Conservation (phyloP, 2,888 invertebrate species). For the Therioaphis trifolii region DNA sequence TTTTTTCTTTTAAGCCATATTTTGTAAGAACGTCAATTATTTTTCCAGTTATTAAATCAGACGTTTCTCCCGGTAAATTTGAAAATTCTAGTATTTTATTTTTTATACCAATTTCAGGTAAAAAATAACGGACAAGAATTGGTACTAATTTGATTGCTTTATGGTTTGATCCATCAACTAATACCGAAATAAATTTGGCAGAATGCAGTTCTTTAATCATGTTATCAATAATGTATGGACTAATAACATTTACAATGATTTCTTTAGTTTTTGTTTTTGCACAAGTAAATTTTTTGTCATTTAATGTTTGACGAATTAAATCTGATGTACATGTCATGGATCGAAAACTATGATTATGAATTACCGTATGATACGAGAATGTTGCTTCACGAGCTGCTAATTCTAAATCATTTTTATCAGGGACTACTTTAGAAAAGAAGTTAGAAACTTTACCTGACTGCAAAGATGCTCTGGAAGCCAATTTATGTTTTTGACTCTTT, state of each 20-base stretch:
- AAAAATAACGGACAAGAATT: constrained; percentile 10
- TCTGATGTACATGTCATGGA: constrained; percentile 8
- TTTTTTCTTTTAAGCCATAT: constrained; percentile 30
- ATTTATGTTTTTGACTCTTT: constrained; percentile 1
- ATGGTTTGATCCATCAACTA: neutral
- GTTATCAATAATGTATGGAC: neutral
- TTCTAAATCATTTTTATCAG: neutral
- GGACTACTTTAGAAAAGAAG: neutral
- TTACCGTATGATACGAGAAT: constrained; percentile 1
- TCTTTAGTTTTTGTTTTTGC: neutral
- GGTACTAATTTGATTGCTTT: neutral
- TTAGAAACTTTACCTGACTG: neutral
- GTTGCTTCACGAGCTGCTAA: neutral
- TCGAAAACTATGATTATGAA: constrained; percentile 4
- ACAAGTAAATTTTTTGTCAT: constrained; percentile 2
- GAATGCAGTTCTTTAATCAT: neutral
- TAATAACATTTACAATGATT: neutral
- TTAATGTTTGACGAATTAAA: constrained; percentile 9
- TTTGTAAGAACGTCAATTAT: constrained; percentile 43
- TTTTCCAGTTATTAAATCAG: constrained; percentile 28
- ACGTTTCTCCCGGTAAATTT: constrained; percentile 33
- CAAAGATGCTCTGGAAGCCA: neutral
- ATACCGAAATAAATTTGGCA: neutral
- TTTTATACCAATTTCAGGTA: constrained; percentile 9
- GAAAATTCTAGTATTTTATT: constrained; percentile 48